These are phyloP conservation scores for Sebastes ruberrimus DNA, from an alignment of 2,797 vertebrate species.

Conservation along the genomic window DNA sequence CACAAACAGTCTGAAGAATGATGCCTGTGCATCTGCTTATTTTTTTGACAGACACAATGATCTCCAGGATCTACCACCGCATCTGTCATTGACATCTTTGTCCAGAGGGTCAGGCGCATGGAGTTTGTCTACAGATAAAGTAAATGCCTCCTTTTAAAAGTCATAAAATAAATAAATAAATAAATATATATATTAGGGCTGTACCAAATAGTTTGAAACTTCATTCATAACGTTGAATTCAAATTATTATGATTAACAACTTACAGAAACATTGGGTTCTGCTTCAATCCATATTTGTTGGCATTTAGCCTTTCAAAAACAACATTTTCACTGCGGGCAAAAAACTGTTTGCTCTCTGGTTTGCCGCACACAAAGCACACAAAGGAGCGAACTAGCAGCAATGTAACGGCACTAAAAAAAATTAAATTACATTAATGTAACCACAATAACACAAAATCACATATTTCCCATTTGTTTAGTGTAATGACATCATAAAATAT, in stretches of 20 bases:
- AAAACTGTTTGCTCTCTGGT: not conserved
- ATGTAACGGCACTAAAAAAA: not conserved
- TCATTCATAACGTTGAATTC: not conserved
- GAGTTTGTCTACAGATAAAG: not conserved
- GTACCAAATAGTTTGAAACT: not conserved
- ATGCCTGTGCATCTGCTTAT: not conserved
- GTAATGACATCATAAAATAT: not conserved
- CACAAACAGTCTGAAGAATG: not conserved
- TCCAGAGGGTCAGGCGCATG: too few relatives aligned
- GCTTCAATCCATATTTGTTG: not conserved
- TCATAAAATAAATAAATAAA: not conserved
- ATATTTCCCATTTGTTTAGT: not conserved
- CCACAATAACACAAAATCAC: not conserved
- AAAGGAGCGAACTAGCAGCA: not conserved
- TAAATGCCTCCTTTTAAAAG: not conserved
- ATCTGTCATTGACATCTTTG: not conserved
- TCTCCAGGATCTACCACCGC: not conserved
- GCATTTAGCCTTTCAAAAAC: not conserved
- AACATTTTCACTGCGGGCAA: not conserved
- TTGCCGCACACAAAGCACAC: not conserved
- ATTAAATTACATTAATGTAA: not conserved
- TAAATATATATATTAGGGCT: not conserved
- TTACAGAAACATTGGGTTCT: not conserved
- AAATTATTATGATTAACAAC: not conserved
- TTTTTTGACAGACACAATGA: not conserved